Percentiles rank a stretch among this genome's conserved stretches.
These are phyloP conservation scores for Urosaurus nigricauda DNA, from an alignment of 2,797 vertebrate genomes.

Conservation along the genomic window DNA sequence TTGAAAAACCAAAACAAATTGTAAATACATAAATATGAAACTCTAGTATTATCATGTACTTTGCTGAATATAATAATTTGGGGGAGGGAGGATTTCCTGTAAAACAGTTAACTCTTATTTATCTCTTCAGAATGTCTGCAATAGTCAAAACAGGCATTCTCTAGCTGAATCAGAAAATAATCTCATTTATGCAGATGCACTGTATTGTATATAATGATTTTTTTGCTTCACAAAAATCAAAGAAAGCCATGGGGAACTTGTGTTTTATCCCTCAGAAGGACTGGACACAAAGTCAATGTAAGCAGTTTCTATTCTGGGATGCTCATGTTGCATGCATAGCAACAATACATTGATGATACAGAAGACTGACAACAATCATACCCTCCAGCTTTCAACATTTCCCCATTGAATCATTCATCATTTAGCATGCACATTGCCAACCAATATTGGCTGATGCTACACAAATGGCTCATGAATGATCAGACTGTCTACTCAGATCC, in stretches of 20 bases:
- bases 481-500: constrained; percentile 62
- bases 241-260: constrained; percentile 66
- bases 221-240: constrained; percentile 42
- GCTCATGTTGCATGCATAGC: constrained; percentile 67
- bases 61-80: not conserved
- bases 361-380: constrained; percentile 65
- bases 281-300: constrained; percentile 69
- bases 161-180: constrained; percentile 40
- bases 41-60: not conserved
- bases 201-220: constrained; percentile 45
- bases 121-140: constrained; percentile 35
- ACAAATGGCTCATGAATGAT: constrained; percentile 68
- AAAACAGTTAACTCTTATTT: constrained; percentile 14
- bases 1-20: constrained; percentile 9
- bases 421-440: constrained; percentile 69
- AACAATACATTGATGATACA: constrained; percentile 71
- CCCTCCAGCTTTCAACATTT: constrained; percentile 72
- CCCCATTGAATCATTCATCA: constrained; percentile 74
- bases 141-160: constrained; percentile 47
- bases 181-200: constrained; percentile 51
- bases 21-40: constrained; percentile 18
- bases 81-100: not conserved
- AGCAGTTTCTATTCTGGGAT: constrained; percentile 67
- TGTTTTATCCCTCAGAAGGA: constrained; percentile 68
- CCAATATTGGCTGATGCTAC: constrained; percentile 68